phyloP scores from a whole-genome alignment of 2,797 vertebrate genomes.

The Natrix natrix region DNA sequence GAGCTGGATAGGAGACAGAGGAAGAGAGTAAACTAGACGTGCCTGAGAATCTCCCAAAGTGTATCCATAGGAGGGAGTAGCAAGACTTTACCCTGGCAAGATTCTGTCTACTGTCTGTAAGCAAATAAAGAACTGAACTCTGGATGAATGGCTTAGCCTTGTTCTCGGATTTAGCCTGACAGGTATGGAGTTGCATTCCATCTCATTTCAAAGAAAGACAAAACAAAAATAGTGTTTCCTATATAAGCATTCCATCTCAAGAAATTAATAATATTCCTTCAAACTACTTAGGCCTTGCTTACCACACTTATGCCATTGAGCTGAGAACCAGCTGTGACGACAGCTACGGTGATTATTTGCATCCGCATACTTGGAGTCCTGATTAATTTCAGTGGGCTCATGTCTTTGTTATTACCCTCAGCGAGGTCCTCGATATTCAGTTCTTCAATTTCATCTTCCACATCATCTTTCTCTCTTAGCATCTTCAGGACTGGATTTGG shows the following conservation, averaged over 20 bases:
- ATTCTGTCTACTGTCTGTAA: neutral
- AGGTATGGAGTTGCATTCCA: neutral
- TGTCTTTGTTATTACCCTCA: constrained; percentile 59
- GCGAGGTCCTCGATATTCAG: constrained; percentile 64
- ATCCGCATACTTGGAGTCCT: constrained; percentile 74
- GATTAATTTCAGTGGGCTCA: constrained; percentile 67
- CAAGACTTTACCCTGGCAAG: neutral
- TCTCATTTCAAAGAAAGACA: neutral
- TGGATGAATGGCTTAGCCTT: neutral
- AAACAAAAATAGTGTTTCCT: neutral
- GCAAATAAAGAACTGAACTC: neutral
- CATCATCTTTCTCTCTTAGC: constrained; percentile 71
- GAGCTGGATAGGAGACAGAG: too few species aligned
- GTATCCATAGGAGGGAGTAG: neutral
- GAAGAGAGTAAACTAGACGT: neutral
- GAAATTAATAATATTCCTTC: neutral
- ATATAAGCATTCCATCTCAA: neutral
- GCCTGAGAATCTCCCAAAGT: neutral
- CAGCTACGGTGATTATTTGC: constrained; percentile 76
- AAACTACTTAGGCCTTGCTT: neutral
- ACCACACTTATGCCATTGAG: constrained; percentile 80
- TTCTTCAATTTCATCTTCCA: constrained; percentile 72
- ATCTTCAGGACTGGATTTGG: constrained; percentile 63
- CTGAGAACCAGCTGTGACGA: constrained; percentile 80
- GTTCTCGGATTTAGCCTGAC: neutral